Evolutionary conservation across 2,888 invertebrate genomes (phyloP), one percentile per base, ranked within the genome.

Genomic region (Timandra comae): DNA sequence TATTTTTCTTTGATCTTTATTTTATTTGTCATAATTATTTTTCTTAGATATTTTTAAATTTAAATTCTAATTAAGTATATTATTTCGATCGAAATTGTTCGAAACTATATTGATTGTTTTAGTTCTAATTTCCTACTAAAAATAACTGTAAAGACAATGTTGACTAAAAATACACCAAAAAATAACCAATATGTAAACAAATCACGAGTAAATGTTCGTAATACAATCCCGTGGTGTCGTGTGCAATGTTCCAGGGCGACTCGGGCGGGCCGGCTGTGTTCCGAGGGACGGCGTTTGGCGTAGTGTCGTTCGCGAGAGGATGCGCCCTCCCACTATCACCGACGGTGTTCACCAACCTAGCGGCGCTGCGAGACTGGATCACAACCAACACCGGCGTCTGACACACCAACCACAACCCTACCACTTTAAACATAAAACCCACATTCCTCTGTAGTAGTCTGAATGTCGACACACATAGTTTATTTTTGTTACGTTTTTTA

Each of bases 251-350:
- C 7, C 68, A 86, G 86, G 86, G 86, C 4, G 86, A 86, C 29
- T 81, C 85, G 0, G 86, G 86, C 2, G 86, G 86, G 0, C 85
- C 86, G 2, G 86, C 85, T 1, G 81, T 84, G 22, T 82, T 79
- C 47, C 55, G 85, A n/a, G 76, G 77, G 7, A 76, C 71, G 0
- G 86, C 75, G 0, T 78, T 73, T 27, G 86, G 86, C 3, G 75
- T 86, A 23, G 82, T 85, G 5, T 86, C 86, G 0, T 85, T 84
- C 44, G 85, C 86, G 0, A 59, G 85, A 42, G 86, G 85, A 27
- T 86, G 86, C 35, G 86, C 86, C 0, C 56, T 80, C 22, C 84
- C 85, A 1, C 70, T 86, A 1, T 84, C 84, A 0, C 86, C 86
- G 2, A 85, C 86, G 0, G 86, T 86, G 16, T 85, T 86, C 62